Base-by-base conservation (phyloP, 2,888 invertebrate species). In the Caenorhabditis sp. region DNA sequence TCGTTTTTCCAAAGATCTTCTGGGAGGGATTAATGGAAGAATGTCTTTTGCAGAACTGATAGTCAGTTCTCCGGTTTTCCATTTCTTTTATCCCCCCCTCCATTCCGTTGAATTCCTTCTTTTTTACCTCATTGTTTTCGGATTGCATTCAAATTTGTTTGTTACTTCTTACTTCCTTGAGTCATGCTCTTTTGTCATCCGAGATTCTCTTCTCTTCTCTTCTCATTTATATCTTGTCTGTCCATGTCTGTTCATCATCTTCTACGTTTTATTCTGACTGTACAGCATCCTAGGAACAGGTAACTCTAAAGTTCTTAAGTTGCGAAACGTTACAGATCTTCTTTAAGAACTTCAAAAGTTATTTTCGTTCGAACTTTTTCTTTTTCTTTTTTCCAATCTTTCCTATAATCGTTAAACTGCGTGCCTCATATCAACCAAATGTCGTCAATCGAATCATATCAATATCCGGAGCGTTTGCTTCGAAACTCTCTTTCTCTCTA, bases 371-470 rank as follows among this genome's bases (percentile, higher is more conserved):
- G n/a, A n/a, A n/a, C n/a, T n/a, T n/a, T n/a, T n/a, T n/a, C n/a
- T n/a, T n/a, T n/a, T n/a, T n/a, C n/a, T 40, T 2, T 40, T 40
- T 13, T 40, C 40, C 13, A 13, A 11, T 40, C 13, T 11, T 40
- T 2, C 13, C 40, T 40, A 40, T 40, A 32, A 32, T 32, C 32
- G 32, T 32, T 32, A 32, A 6, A 32, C 32, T 32, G 32, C 32
- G 32, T 9, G 9, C 4, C 9, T 9, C 32, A 32, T 6, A 32
- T 13, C 5, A 3, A n/a, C 18, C 18, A 9, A 24, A 50, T 60
- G 50, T 20, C 60, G 50, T 60, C 58, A 37, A 32, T 32, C 53
- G n/a, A 72, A 72, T 72, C 64, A 65, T 65, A 65, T 64, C 72
- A 72, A 56, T 64, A 64, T 72, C 72, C 72, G 40, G 5, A 9